phyloP scores from a whole-genome alignment of 2,888 invertebrate species.

The Lasioglossum calceatum region DNA sequence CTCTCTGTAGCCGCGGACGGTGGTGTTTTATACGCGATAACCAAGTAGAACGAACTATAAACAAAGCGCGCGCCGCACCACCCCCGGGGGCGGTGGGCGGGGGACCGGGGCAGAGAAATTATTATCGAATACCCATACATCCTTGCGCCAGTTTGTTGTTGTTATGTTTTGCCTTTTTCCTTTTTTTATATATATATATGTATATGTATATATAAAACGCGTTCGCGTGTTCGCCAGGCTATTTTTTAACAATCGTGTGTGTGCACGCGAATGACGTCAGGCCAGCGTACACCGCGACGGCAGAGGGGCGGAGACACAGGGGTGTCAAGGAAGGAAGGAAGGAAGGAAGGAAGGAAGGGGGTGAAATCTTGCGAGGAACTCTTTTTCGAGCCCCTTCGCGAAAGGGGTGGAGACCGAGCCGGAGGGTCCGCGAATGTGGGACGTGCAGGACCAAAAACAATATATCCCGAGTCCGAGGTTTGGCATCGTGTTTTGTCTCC shows the following conservation, averaged over 20 bases:
- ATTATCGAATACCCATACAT: conserved; percentile 60
- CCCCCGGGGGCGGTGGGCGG: neutral
- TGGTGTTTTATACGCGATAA: conserved; percentile 63
- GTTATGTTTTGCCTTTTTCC: neutral
- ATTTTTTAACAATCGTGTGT: neutral
- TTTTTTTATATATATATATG: neutral
- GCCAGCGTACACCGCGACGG: neutral
- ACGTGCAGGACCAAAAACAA: conserved; percentile 7
- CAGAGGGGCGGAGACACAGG: neutral
- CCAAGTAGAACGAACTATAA: conserved; percentile 65
- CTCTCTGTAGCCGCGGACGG: neutral
- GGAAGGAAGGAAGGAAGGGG: neutral
- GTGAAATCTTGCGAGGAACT: neutral
- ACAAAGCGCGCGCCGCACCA: conserved; percentile 56
- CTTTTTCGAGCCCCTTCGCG: neutral
- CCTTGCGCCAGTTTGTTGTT: conserved; percentile 32
- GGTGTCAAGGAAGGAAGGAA: neutral
- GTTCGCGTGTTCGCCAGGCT: neutral
- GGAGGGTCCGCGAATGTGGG: neutral
- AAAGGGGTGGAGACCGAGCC: neutral
- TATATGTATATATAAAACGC: neutral
- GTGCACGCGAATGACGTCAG: conserved; percentile 14
- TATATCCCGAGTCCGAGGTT: neutral
- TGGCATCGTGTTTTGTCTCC: neutral
- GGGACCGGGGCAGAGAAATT: conserved; percentile 24